A percentile compares a stretch with the other conserved stretches of the same genome.
Evolutionary conservation across 2,797 vertebrate species (phyloP).

Genomic region (Novumbra hubbsi): DNA sequence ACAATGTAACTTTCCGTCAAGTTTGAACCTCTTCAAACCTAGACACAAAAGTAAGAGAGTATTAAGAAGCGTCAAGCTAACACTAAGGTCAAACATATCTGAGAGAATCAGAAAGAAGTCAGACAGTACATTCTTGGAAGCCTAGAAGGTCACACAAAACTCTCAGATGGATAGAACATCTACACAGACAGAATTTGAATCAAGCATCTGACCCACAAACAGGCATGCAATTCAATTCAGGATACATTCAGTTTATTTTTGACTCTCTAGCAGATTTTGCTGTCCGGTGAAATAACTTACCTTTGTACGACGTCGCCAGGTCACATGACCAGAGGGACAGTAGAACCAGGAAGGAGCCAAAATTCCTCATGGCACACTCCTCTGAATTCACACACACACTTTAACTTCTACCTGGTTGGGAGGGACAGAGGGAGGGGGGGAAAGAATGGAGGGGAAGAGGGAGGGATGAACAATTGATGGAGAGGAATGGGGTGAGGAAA

Average conservation of each 20-base stretch:
- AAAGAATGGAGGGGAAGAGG: background rate
- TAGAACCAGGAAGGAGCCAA: slow-evolving; percentile 65
- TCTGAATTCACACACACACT: slow-evolving; percentile 21
- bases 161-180: background rate
- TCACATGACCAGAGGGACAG: slow-evolving; percentile 66
- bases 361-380: slow-evolving; percentile 69
- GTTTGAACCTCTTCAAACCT: background rate
- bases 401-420: slow-evolving; percentile 45
- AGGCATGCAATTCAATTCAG: background rate
- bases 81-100: background rate
- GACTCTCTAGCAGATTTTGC: background rate
- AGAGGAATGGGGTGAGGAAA: background rate
- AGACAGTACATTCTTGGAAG: background rate
- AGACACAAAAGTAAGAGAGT: background rate
- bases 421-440: slow-evolving; percentile 18
- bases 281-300: slow-evolving; percentile 45
- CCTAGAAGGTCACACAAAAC: background rate
- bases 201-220: background rate
- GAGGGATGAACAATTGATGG: background rate
- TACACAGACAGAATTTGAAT: background rate
- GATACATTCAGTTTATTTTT: background rate
- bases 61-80: no score
- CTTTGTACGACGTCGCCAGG: slow-evolving; percentile 53
- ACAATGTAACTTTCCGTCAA: background rate
- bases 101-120: background rate